These are phyloP conservation scores for Physella acuta DNA, from an alignment of 1,140 invertebrate genomes.

Conservation along the genomic window DNA sequence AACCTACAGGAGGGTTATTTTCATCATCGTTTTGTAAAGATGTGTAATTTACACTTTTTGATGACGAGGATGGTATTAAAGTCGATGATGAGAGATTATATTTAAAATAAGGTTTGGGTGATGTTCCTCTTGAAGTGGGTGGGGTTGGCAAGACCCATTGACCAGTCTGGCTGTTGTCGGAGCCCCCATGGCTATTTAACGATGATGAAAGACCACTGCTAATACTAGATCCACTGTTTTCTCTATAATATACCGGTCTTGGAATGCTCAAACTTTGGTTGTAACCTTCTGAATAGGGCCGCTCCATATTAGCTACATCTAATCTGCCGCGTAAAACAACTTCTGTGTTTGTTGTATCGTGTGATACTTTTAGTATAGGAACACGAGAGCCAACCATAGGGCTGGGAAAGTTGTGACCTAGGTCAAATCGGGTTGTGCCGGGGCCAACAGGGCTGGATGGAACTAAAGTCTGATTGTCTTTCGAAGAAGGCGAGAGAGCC, in stretches of 20 bases:
- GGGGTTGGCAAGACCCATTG: slow-evolving; percentile 36
- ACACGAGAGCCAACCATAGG: slow-evolving; percentile 1
- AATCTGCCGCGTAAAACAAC: slow-evolving; percentile 28
- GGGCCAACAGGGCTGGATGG: slow-evolving; percentile 6
- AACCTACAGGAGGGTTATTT: slow-evolving; percentile 20
- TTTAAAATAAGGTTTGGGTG: slow-evolving; percentile 26
- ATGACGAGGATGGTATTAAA: slow-evolving; percentile 7
- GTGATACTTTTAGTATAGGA: slow-evolving; percentile 33
- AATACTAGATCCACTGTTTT: slow-evolving; percentile 39
- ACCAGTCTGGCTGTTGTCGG: slow-evolving; percentile 28
- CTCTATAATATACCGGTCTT: slow-evolving; percentile 36
- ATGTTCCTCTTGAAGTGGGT: slow-evolving; percentile 30
- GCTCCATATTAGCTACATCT: slow-evolving; percentile 18
- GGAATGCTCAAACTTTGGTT: slow-evolving; percentile 41
- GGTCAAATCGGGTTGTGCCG: background rate
- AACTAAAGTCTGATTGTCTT: slow-evolving; percentile 6
- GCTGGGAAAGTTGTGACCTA: background rate
- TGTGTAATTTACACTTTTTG: background rate
- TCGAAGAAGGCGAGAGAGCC: slow-evolving; percentile 5
- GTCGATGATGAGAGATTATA: slow-evolving; percentile 22
- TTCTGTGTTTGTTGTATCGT: slow-evolving; percentile 32
- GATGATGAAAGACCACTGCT: slow-evolving; percentile 36
- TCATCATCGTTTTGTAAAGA: slow-evolving; percentile 14
- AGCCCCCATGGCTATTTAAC: slow-evolving; percentile 30
- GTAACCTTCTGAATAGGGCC: slow-evolving; percentile 36